These are phyloP conservation scores for Lepus europaeus DNA, from an alignment of 2,113 vertebrate genomes.

Conservation along the genomic window DNA sequence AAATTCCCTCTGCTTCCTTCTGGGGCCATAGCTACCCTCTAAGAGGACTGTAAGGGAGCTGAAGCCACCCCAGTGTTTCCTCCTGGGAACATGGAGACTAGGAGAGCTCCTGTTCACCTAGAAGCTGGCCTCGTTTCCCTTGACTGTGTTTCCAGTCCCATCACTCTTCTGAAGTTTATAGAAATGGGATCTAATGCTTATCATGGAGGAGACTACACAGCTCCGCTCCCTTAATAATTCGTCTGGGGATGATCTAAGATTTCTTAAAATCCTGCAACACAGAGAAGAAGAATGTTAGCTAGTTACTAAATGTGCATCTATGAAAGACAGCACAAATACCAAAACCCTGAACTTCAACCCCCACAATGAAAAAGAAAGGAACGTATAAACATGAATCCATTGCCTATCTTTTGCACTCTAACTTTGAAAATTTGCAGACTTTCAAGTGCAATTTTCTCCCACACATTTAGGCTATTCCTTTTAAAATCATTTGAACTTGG, in stretches of 20 bases:
- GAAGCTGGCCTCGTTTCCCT: accelerated
- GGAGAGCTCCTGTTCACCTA: neutral
- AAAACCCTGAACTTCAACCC: neutral
- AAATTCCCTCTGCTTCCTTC: neutral
- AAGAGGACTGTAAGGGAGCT: neutral
- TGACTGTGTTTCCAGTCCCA: neutral
- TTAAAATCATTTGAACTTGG: neutral
- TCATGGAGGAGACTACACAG: neutral
- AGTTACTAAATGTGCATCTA: neutral
- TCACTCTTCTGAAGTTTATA: neutral
- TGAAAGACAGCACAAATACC: neutral
- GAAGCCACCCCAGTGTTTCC: neutral
- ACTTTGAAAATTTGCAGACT: neutral
- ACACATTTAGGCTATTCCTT: neutral
- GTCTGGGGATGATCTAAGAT: neutral
- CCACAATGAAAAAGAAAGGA: neutral
- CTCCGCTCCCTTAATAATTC: neutral
- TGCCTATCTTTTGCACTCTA: neutral
- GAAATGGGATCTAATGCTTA: neutral
- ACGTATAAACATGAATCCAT: neutral
- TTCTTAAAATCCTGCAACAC: neutral
- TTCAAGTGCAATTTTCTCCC: neutral
- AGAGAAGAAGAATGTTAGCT: neutral
- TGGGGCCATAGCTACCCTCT: accelerated
- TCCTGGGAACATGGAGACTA: neutral